Evolutionary conservation across 2,113 vertebrate species (phyloP), one percentile per base, ranked within the genome.

Genomic region (Lontra canadensis): DNA sequence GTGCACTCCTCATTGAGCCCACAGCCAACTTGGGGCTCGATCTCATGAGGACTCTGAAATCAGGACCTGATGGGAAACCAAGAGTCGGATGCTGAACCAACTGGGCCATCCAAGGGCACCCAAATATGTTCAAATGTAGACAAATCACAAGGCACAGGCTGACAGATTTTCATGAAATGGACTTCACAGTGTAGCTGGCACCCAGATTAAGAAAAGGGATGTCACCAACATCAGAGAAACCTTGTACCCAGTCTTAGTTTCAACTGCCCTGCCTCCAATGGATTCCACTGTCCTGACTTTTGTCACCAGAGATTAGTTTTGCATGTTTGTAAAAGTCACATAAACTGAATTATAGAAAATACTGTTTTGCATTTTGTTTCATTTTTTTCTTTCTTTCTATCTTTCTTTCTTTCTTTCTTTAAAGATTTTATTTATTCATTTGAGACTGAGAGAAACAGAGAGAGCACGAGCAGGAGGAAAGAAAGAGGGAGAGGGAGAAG

Each of bases 191-290:
- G 57, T 29, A 49, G 36, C 25, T 25, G 69, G 59, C 0, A 47
- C 39, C 31, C 31, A n/a, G 57, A 42, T 61, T 57, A 82, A 82
- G 73, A 7, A 74, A 47, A 69, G 67, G 67, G 71, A 55, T 11
- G 4, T 80, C 12, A 42, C 15, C 39, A 29, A 31, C 8, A 17
- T 76, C 34, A 9, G 15, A 83, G 44, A 57, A n/a, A 57, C 26
- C 20, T 36, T 21, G 1, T 7, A 18, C 12, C 3, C 3, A 11
- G 44, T 29, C 39, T 65, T 47, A 14, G 39, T 14, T 44, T 42
- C 18, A 1, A 79, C 0, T 3, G 12, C 11, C 1, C 17, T 4
- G 7, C 57, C 36, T 39, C 34, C 8, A 39, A 1, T 57, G 44
- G 18, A 25, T 26, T 49, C 55, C 7, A 20, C 20, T 34, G 7